Evolutionary conservation across 1,140 invertebrate species (phyloP).

Genomic region (Trichogramma pretiosum): DNA sequence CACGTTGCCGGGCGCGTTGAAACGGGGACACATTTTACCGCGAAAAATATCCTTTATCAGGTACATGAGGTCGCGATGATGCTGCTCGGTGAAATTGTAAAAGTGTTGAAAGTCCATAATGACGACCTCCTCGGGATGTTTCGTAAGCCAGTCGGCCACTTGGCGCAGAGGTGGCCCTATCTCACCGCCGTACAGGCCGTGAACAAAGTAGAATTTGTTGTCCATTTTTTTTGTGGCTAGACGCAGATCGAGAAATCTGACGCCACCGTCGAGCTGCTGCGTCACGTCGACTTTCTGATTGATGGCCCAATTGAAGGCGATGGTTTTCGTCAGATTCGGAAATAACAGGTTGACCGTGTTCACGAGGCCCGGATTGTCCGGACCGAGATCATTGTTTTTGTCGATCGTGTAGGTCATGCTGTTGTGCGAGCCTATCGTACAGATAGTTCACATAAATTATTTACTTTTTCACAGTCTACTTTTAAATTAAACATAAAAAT

Average conservation of each 20-base stretch:
- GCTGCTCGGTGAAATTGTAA: constrained; percentile 56
- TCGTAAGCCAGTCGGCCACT: constrained; percentile 57
- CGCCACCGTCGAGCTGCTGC: constrained; percentile 66
- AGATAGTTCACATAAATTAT: no score
- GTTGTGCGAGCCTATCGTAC: constrained; percentile 77
- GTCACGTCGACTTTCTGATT: constrained; percentile 58
- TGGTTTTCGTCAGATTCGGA: constrained; percentile 36
- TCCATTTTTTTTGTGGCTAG: constrained; percentile 52
- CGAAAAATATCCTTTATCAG: constrained; percentile 56
- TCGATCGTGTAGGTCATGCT: constrained; percentile 69
- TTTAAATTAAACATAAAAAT: background rate
- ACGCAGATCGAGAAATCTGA: constrained; percentile 71
- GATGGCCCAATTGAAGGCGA: constrained; percentile 67
- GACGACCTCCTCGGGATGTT: constrained; percentile 62
- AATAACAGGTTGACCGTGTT: constrained; percentile 48
- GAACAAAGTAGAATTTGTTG: constrained; percentile 59
- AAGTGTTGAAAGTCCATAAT: constrained; percentile 82
- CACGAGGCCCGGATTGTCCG: constrained; percentile 58
- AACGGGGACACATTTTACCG: constrained; percentile 53
- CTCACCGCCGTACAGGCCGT: constrained; percentile 65
- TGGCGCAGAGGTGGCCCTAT: constrained; percentile 54
- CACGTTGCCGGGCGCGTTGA: constrained; percentile 46
- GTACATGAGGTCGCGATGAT: constrained; percentile 56
- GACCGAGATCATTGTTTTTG: constrained; percentile 50
- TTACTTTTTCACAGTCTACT: no score